Conservation (phyloP, 2,797 vertebrate species). For the Hyperoplus immaculatus region DNA sequence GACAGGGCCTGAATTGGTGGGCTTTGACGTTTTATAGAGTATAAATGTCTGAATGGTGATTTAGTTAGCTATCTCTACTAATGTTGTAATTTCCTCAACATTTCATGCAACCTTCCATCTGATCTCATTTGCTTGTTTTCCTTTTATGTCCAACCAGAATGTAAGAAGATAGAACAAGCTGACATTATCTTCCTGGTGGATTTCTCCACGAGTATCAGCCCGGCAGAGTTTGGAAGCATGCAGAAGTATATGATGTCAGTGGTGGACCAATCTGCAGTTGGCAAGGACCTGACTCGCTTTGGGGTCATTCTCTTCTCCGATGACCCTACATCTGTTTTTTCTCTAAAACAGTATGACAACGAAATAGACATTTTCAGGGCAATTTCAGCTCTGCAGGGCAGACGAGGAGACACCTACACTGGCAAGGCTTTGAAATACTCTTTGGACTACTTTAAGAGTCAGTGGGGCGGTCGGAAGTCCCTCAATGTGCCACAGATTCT, state of each 20-base stretch:
- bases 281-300: slow-evolving; percentile 79
- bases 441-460: slow-evolving; percentile 69
- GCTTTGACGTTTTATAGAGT: too few species aligned
- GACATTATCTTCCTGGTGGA: slow-evolving; percentile 90
- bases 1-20: too few species aligned
- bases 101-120: neutral
- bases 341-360: slow-evolving; percentile 66
- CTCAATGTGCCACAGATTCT: slow-evolving; percentile 80
- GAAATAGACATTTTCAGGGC: slow-evolving; percentile 75
- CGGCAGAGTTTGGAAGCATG: slow-evolving; percentile 79
- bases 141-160: slow-evolving; percentile 71
- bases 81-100: neutral
- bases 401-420: slow-evolving; percentile 76
- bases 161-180: slow-evolving; percentile 83
- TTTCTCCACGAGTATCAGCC: slow-evolving; percentile 75
- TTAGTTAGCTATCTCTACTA: neutral
- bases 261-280: slow-evolving; percentile 84
- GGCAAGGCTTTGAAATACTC: slow-evolving; percentile 81
- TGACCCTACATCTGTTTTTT: slow-evolving; percentile 61
- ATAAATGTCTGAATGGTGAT: too few species aligned
- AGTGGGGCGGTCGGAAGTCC: slow-evolving; percentile 74
- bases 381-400: slow-evolving; percentile 59
- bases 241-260: slow-evolving; percentile 83
- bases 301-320: slow-evolving; percentile 82
- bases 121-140: neutral